Evolutionary conservation across 1,140 invertebrate genomes (phyloP), one percentile per base, ranked within the genome.

Genomic region (Macrostomum lignano): DNA sequence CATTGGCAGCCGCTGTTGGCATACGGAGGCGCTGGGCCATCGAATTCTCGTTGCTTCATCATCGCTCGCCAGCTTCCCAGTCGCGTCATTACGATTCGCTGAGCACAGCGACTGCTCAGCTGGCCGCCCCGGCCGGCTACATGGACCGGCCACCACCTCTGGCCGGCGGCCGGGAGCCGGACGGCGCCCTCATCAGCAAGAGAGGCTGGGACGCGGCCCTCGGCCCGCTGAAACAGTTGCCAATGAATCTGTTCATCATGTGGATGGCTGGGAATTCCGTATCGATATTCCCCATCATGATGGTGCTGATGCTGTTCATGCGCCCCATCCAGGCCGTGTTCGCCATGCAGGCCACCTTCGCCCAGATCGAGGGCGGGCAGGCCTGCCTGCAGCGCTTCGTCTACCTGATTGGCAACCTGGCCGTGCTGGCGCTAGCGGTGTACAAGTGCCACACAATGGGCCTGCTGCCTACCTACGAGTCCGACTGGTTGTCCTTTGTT

Each of bases 251-350:
- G 13, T 88, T 96, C 47, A 84, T 96, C 28, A 88, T 94, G 78
- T 96, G 91, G 55, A 96, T 96, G 88, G 77, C 86, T 35, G 88
- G 86, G 22, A 93, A 82, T 57, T 86, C 84, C 0, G 93, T 96
- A 46, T 93, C 82, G 1, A 93, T 98, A 41, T 94, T 98, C 48
- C 88, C 88, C 2, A 94, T 98, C n/a, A 96, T 98, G 88, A 96
- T 98, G 86, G 79, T 96, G 13, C 81, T 81, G 22, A 96, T 96
- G 88, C 67, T 94, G 50, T 74, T 93, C 39, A 72, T 93, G 37
- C 63, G 81, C 41, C 84, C 84, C 10, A 70, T 96, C 2, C 86
- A 94, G 60, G 79, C 84, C 6, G 62, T 96, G 13, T 79, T 91
- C 49, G 64, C 75, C 2, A 71, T 79, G 35, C 73, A 78, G 49